phyloP scores from a whole-genome alignment of 23 tunicate genomes.

The Botrylloides violaceus region DNA sequence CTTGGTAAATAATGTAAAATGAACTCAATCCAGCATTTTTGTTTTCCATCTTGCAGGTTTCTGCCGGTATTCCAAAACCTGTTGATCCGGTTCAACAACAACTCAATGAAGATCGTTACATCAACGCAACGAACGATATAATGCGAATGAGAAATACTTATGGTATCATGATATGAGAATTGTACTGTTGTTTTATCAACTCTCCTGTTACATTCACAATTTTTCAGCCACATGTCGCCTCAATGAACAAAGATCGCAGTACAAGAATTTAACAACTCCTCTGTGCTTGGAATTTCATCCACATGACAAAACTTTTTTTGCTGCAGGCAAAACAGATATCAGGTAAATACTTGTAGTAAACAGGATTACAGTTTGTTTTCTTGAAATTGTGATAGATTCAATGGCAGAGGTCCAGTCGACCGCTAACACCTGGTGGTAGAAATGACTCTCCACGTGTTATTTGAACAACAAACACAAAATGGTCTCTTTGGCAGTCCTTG shows the following conservation, averaged over 20 bases:
- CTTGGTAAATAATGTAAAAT: neutral
- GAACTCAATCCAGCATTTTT: neutral
- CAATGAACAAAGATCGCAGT: conserved; percentile 67
- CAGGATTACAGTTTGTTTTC: too few species aligned
- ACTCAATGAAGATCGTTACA: neutral
- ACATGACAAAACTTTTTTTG: conserved; percentile 48
- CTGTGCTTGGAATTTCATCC: conserved; percentile 45
- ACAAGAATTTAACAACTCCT: conserved; percentile 49
- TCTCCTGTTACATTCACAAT: neutral
- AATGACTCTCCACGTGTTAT: too few species aligned
- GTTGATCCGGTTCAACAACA: conserved; percentile 21
- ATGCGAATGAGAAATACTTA: conserved; percentile 11
- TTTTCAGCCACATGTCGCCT: conserved; percentile 46
- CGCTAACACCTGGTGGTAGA: too few species aligned
- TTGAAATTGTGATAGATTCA: too few species aligned
- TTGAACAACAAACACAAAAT: too few species aligned
- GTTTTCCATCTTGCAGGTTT: conserved; percentile 14
- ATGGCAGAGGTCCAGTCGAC: too few species aligned
- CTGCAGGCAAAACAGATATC: conserved; percentile 42
- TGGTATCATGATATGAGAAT: conserved; percentile 9
- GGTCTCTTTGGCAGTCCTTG: too few species aligned
- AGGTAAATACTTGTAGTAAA: too few species aligned
- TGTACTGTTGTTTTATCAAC: neutral
- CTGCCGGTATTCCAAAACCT: neutral
- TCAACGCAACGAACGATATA: conserved; percentile 21